These are phyloP conservation scores for Crocodylus rhombifer DNA, from an alignment of 2,797 vertebrate genomes.

Conservation along the genomic window DNA sequence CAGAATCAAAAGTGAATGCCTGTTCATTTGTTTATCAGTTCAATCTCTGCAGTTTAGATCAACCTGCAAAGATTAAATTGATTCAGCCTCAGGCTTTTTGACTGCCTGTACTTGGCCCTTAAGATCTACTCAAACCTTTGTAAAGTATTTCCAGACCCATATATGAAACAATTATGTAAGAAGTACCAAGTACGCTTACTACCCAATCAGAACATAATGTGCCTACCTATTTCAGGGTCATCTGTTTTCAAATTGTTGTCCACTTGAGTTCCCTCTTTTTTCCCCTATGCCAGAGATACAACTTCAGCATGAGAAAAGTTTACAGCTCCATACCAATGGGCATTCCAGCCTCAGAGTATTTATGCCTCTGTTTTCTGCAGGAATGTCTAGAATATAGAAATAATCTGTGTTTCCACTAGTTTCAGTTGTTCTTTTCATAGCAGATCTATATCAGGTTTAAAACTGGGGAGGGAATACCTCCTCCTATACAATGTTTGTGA, in stretches of 20 bases:
- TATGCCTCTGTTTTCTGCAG: not conserved
- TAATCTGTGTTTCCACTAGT: not conserved
- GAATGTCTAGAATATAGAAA: not conserved
- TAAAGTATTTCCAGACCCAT: not conserved
- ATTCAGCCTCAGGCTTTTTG: too few relatives aligned
- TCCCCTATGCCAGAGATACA: not conserved
- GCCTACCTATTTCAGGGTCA: rapidly evolving
- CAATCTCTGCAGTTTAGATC: too few relatives aligned
- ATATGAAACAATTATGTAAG: not conserved
- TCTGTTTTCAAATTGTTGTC: not conserved
- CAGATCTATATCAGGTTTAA: not conserved
- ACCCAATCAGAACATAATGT: not conserved
- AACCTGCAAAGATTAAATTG: too few relatives aligned
- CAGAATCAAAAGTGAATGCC: too few relatives aligned
- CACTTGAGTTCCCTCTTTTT: not conserved
- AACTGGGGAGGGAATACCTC: conserved; percentile 29
- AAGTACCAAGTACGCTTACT: not conserved
- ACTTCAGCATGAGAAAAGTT: rapidly evolving
- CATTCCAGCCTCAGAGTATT: not conserved
- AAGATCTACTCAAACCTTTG: not conserved
- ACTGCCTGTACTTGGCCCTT: too few relatives aligned
- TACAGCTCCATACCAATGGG: rapidly evolving
- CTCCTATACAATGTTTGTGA: conserved; percentile 34
- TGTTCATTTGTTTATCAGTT: too few relatives aligned
- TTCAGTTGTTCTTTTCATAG: conserved; percentile 43